Conservation (phyloP, 1,140 invertebrate species). For the Brachionus calyciflorus region DNA sequence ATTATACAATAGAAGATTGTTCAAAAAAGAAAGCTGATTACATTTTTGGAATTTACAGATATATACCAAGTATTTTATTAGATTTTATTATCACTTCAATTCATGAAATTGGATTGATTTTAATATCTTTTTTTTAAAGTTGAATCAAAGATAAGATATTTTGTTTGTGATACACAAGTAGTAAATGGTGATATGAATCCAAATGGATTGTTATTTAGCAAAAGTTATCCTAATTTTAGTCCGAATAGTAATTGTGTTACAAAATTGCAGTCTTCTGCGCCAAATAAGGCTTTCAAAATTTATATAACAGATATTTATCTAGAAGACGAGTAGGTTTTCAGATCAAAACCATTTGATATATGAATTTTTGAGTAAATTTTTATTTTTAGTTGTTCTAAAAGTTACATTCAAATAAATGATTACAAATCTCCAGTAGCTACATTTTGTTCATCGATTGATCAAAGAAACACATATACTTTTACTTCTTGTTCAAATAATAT, state of each 20-base stretch:
- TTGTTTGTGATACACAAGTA: background rate
- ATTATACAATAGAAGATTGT: constrained; percentile 7
- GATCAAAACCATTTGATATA: background rate
- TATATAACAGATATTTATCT: constrained; percentile 6
- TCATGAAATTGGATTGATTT: background rate
- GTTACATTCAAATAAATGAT: constrained; percentile 15
- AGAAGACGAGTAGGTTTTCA: constrained; percentile 18
- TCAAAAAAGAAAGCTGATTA: constrained; percentile 10
- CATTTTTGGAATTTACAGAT: constrained; percentile 38
- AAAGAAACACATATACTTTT: background rate
- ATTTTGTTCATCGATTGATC: background rate
- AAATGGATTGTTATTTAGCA: constrained; percentile 14
- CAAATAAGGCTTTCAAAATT: constrained; percentile 12
- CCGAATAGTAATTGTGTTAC: background rate
- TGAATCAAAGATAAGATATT: constrained; percentile 25
- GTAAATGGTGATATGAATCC: constrained; percentile 2
- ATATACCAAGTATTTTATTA: constrained; percentile 42
- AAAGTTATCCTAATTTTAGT: background rate
- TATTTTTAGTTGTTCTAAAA: constrained; percentile 11
- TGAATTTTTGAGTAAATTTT: background rate
- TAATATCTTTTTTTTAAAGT: constrained; percentile 4
- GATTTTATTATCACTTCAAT: too few relatives aligned
- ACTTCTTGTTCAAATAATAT: background rate
- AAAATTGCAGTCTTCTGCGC: background rate
- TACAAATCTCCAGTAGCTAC: background rate